These are phyloP conservation scores for Acheta domesticus DNA, from an alignment of 2,888 invertebrate genomes.

Conservation along the genomic window DNA sequence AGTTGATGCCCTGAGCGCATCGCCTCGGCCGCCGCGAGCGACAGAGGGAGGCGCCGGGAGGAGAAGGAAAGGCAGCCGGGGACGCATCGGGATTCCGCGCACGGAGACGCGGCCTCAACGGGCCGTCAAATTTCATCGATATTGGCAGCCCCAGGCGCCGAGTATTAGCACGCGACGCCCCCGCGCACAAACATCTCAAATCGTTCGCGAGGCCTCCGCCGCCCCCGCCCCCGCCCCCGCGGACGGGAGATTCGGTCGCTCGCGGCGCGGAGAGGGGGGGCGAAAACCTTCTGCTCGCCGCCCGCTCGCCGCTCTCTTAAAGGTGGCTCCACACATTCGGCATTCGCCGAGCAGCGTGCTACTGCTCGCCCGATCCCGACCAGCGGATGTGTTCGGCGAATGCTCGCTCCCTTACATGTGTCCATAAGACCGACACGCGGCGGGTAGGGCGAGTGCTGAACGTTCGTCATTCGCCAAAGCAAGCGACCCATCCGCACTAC, in stretches of 20 bases:
- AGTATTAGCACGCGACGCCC: background rate
- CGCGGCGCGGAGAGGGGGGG: background rate
- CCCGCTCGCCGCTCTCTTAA: background rate
- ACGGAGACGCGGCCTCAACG: background rate
- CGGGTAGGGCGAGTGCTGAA: too few relatives aligned
- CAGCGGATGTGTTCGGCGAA: too few relatives aligned
- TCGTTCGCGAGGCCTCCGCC: background rate
- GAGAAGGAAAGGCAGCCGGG: background rate
- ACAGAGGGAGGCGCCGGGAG: background rate
- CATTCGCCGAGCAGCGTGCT: too few relatives aligned
- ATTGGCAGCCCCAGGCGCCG: background rate
- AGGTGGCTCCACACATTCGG: too few relatives aligned
- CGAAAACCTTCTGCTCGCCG: background rate
- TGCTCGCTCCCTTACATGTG: too few relatives aligned
- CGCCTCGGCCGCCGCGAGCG: background rate
- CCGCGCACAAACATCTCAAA: background rate
- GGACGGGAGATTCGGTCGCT: background rate
- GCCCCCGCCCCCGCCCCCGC: background rate
- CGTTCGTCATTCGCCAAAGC: too few relatives aligned
- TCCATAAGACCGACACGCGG: too few relatives aligned
- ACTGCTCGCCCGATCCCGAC: too few relatives aligned
- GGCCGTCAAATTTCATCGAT: constrained; percentile 18
- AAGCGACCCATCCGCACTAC: too few relatives aligned
- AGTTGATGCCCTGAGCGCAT: too few relatives aligned
- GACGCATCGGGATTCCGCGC: background rate